Evolutionary conservation across 2,888 invertebrate species (phyloP).

Genomic region (Sinhomidia bicolor): DNA sequence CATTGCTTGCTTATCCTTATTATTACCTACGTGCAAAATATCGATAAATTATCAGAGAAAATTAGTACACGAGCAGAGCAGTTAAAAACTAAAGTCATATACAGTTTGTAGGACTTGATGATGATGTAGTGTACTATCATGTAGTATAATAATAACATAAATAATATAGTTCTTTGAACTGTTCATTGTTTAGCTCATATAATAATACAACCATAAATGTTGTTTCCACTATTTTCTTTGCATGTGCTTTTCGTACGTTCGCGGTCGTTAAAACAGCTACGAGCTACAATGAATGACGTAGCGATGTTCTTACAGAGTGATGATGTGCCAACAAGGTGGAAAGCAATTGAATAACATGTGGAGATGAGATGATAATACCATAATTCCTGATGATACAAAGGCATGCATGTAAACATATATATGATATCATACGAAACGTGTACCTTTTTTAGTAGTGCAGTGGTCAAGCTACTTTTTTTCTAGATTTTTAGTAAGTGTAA

Average conservation of each 20-base stretch:
- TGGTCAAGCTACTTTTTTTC: conserved; percentile 31
- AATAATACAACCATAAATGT: too few species aligned
- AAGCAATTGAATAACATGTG: conserved; percentile 5
- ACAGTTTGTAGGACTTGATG: too few species aligned
- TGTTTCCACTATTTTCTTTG: too few species aligned
- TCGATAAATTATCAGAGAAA: conserved; percentile 41
- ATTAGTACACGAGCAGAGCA: too few species aligned
- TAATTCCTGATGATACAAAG: neutral
- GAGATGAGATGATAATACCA: neutral
- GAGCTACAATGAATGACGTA: too few species aligned
- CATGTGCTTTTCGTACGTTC: too few species aligned
- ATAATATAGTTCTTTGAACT: conserved; percentile 56
- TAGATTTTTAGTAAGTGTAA: conserved; percentile 16
- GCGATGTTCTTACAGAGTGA: neutral
- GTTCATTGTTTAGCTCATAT: neutral
- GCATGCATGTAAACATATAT: neutral
- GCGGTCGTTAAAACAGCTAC: too few species aligned
- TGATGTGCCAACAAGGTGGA: conserved; percentile 44
- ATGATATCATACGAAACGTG: neutral
- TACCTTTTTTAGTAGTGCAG: conserved; percentile 21
- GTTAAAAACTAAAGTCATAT: too few species aligned
- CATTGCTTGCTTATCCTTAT: neutral
- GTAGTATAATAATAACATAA: neutral
- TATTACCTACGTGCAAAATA: conserved; percentile 48
- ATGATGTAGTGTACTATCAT: neutral